phyloP scores from a whole-genome alignment of 2,797 vertebrate genomes.

The Pangasius krempfi region DNA sequence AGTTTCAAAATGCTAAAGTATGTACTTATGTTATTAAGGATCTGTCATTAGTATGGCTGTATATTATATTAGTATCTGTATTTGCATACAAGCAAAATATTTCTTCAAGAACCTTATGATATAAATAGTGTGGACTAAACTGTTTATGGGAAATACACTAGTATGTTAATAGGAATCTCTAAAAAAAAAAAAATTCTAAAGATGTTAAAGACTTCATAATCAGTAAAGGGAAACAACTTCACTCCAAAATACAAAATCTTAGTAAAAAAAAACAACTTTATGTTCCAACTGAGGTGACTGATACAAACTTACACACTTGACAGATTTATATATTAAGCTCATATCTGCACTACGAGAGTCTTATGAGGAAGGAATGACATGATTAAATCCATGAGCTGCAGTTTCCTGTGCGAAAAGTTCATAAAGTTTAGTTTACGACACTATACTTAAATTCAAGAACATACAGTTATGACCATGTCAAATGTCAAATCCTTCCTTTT shows the following conservation, averaged over 20 bases:
- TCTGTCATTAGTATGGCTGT: neutral
- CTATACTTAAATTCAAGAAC: slow-evolving; percentile 1
- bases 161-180: neutral
- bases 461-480: neutral
- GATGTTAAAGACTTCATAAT: neutral
- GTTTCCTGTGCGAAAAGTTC: neutral
- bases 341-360: neutral
- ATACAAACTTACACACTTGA: neutral
- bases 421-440: slow-evolving; percentile 12
- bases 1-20: neutral
- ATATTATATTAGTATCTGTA: neutral
- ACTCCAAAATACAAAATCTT: neutral
- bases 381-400: neutral
- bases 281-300: neutral
- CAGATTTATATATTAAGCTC: neutral
- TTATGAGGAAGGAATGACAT: slow-evolving; percentile 9
- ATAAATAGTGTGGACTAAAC: neutral
- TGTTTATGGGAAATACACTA: neutral
- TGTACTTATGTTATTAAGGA: neutral
- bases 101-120: neutral
- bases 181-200: neutral
- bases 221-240: neutral
- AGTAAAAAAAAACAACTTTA: neutral
- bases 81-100: neutral
- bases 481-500: neutral